phyloP scores from a whole-genome alignment of 2,888 invertebrate genomes.

The Mongoloraphidia duomilia region DNA sequence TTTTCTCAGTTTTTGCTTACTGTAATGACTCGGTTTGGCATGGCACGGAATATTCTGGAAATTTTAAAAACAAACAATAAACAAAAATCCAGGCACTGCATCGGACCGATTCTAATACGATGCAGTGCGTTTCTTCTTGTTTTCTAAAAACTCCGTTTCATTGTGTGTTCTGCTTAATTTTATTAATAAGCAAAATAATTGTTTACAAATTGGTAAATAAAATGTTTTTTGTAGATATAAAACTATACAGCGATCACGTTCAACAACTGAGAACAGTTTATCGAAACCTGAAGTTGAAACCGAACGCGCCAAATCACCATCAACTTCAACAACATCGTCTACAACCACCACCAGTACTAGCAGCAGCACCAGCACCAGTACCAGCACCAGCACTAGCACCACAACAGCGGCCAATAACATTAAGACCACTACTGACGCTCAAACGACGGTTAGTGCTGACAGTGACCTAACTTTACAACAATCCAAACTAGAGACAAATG shows the following conservation, averaged over 20 bases:
- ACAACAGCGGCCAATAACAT: neutral
- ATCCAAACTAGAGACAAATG: slow-evolving; percentile 1
- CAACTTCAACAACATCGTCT: slow-evolving; percentile 5
- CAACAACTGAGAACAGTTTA: slow-evolving; percentile 14
- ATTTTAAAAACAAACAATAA: neutral
- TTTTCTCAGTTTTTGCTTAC: too few species aligned
- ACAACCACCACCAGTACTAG: slow-evolving; percentile 1
- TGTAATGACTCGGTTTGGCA: too few species aligned
- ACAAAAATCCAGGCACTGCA: too few species aligned
- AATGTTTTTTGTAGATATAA: slow-evolving; percentile 22
- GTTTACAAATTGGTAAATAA: neutral
- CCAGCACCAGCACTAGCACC: slow-evolving; percentile 6
- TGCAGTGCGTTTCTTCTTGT: too few species aligned
- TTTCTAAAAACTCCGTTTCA: too few species aligned
- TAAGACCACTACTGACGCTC: neutral
- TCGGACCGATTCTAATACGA: too few species aligned
- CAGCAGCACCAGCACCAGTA: slow-evolving; percentile 11
- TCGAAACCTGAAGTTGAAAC: slow-evolving; percentile 6
- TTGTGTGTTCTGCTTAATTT: neutral
- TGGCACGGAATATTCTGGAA: neutral
- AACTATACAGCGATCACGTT: slow-evolving; percentile 24
- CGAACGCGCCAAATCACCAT: neutral
- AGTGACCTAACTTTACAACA: slow-evolving; percentile 6
- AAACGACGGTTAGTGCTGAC: slow-evolving; percentile 3
- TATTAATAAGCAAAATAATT: neutral